Evolutionary conservation across 1,140 invertebrate species (phyloP).

Genomic region (Hypothenemus hampei): DNA sequence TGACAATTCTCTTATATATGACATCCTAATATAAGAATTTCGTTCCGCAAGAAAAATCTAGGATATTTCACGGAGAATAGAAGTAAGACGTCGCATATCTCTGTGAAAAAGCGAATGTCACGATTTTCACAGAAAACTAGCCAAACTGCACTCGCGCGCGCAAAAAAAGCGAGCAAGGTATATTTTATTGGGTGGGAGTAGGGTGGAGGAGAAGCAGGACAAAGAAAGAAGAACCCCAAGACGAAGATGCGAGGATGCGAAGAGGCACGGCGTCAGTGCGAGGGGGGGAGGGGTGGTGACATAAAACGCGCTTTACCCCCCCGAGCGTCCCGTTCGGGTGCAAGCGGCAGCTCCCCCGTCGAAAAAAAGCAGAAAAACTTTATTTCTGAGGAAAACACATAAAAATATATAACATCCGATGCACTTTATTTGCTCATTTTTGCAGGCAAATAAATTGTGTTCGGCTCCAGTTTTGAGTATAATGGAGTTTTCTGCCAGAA

Average conservation of each 20-base stretch:
- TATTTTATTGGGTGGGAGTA: conserved; percentile 24
- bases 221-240: neutral
- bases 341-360: too few species aligned
- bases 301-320: conserved; percentile 30
- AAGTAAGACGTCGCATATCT: neutral
- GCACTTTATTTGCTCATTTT: conserved; percentile 43
- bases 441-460: conserved; percentile 37
- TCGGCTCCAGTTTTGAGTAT: conserved; percentile 38
- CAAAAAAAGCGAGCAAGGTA: conserved; percentile 23
- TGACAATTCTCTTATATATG: too few species aligned
- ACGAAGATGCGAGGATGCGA: neutral
- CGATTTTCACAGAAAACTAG: conserved; percentile 6
- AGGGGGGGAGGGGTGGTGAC: conserved; percentile 6
- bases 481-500: conserved; percentile 32
- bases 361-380: conserved; percentile 40
- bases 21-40: too few species aligned
- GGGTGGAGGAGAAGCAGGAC: conserved; percentile 3
- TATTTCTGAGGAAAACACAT: conserved; percentile 45
- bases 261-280: too few species aligned
- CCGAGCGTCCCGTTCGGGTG: conserved; percentile 11
- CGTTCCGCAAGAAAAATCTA: too few species aligned
- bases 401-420: conserved; percentile 45
- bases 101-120: conserved; percentile 1
- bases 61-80: too few species aligned
- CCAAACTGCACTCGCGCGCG: neutral